Base-by-base conservation (phyloP, 2,113 vertebrate genomes). In the Variabilichromis moorii region DNA sequence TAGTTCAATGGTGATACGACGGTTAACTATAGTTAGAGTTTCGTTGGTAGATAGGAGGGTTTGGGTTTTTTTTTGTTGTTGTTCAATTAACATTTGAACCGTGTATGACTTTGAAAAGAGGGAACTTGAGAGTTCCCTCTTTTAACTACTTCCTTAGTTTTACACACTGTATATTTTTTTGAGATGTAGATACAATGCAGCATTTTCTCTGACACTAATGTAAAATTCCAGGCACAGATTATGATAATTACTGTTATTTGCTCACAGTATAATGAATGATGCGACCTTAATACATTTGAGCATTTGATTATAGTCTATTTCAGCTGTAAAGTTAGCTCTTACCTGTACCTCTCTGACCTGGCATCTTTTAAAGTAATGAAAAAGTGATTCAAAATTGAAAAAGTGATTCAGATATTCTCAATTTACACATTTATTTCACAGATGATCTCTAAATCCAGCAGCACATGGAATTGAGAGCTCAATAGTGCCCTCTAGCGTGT, bases 11-110 rank as follows among this genome's bases (percentile, higher is more conserved):
- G 68, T 28, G 40, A 76, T 47, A 47, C 12, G 12, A 9, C 4
- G 12, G 37, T 8, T 71, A 42, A 71, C 14, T 73, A 26, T 47
- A 26, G 0, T 14, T 76, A 47, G 40, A 47, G 24, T 47, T 26
- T 24, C 9, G 0, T 19, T 28, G 40, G 40, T 76, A 45, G 14
- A 19, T 47, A 47, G 24, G 14, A 47, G 13, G 8, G 31, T 1
- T n/a, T 59, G 1, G 0, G 1, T 3, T 10, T 11, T 10, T 2
- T 33, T 1, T 4, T 6, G 4, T 63, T n/a, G 9, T 45, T 76
- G 24, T 76, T 47, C 42, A 76, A 50, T 50, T 76, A 76, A 50
- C 42, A 47, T 76, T 76, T 76, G 71, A 47, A 76, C 24, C 4
- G 2, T 28, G 24, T 26, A 76, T 28, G 71, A 76, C 42, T 47